Evolutionary conservation across 1,140 invertebrate species (phyloP).

Genomic region (Stenopsyche tienmushanensis): DNA sequence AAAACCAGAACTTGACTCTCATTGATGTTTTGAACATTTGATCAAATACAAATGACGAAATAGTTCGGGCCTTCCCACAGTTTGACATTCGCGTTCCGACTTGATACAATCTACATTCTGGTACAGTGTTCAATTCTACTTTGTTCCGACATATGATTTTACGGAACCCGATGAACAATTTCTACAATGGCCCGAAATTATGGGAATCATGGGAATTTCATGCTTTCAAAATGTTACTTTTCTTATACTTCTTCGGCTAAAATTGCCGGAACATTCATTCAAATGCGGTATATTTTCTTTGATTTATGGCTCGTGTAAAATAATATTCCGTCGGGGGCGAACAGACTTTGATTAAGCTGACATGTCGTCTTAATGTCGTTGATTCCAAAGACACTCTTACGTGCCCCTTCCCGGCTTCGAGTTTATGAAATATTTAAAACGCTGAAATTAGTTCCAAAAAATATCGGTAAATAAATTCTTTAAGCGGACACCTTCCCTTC

Average conservation of each 20-base stretch:
- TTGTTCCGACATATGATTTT: slow-evolving; percentile 22
- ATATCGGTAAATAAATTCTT: no score
- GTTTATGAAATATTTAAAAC: no score
- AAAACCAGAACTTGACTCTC: no score
- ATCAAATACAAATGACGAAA: no score
- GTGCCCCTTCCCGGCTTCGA: no score
- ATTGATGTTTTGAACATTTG: no score
- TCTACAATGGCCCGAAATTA: slow-evolving; percentile 21
- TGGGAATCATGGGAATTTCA: slow-evolving; percentile 11
- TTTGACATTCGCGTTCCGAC: slow-evolving; percentile 4
- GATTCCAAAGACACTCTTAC: neutral
- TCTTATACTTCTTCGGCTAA: neutral
- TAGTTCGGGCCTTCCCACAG: no score
- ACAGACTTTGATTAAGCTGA: no score
- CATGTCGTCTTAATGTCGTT: neutral
- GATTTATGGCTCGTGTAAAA: neutral
- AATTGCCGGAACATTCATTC: slow-evolving; percentile 9
- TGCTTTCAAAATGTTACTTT: neutral
- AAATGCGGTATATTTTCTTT: neutral
- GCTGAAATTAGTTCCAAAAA: neutral
- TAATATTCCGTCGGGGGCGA: neutral
- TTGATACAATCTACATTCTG: slow-evolving; percentile 15
- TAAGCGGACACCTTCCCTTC: no score
- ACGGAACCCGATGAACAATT: slow-evolving; percentile 13
- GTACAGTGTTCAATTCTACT: slow-evolving; percentile 9